Conservation (phyloP, 2,113 vertebrate species). For the Siphamia tubifer region DNA sequence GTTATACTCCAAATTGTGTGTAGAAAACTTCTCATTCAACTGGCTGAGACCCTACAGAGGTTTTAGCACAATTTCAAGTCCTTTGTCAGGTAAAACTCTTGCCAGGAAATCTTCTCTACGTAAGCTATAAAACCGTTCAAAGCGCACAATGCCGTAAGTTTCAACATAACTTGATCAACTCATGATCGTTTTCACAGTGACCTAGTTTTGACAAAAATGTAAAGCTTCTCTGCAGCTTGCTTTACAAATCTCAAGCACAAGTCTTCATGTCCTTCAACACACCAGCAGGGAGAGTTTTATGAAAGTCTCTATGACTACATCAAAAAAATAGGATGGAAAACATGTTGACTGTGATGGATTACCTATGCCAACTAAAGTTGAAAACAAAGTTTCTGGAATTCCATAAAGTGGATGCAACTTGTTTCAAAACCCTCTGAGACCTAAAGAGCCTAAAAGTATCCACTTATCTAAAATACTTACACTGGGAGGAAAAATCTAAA, state of each 20-base stretch:
- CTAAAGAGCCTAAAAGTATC: too few species aligned
- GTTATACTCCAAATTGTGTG: not conserved
- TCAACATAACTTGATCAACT: not conserved
- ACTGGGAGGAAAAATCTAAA: too few species aligned
- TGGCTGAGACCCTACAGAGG: not conserved
- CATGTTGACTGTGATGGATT: conserved; percentile 10
- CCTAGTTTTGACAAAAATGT: not conserved
- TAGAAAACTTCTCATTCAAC: not conserved
- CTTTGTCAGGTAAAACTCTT: not conserved
- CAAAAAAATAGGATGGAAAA: not conserved
- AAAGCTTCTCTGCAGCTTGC: not conserved
- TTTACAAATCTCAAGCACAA: not conserved
- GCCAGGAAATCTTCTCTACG: not conserved
- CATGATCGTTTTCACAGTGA: not conserved
- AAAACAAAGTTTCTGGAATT: not conserved
- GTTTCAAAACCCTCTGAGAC: too few species aligned
- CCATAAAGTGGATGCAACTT: not conserved
- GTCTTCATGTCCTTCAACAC: conserved; percentile 18
- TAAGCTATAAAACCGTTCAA: not conserved
- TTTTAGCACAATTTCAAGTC: not conserved
- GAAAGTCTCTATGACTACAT: not conserved
- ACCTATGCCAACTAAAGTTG: not conserved
- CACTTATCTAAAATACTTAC: too few species aligned
- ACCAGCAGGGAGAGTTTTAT: not conserved
- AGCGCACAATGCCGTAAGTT: not conserved